Percentiles rank a stretch among this genome's conserved stretches.
These are phyloP conservation scores for Telmatochromis brachygnathus DNA, from an alignment of 2,113 vertebrate species.

Conservation along the genomic window DNA sequence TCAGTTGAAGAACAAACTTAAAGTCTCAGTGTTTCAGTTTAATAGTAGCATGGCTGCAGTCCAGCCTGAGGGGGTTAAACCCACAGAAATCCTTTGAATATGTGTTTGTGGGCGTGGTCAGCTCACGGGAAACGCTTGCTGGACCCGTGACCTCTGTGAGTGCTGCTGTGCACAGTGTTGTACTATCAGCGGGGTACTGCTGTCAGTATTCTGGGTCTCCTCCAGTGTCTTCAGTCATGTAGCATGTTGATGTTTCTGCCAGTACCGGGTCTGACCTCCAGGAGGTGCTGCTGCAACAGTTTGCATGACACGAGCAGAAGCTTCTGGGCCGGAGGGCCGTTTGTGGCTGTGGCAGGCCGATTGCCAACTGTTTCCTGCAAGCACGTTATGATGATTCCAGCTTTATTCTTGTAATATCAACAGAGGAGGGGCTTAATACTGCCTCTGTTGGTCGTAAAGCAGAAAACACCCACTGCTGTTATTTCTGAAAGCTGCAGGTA, in stretches of 20 bases:
- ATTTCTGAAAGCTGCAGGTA: not conserved
- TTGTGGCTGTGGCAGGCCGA: not conserved
- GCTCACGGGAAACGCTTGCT: not conserved
- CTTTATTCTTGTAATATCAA: not conserved
- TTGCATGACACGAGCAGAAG: constrained; percentile 36
- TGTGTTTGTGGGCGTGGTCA: not conserved
- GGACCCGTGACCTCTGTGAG: constrained; percentile 43
- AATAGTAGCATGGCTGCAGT: not conserved
- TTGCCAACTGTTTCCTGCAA: not conserved
- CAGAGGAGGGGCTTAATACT: not conserved
- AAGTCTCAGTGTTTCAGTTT: constrained; percentile 1
- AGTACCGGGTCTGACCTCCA: constrained; percentile 33
- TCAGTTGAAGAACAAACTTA: not conserved
- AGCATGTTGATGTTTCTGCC: constrained; percentile 51
- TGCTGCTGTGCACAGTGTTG: constrained; percentile 41
- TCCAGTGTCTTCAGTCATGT: constrained; percentile 39
- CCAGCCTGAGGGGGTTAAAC: not conserved
- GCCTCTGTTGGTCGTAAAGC: not conserved
- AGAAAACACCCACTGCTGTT: not conserved
- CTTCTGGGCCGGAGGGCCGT: not conserved
- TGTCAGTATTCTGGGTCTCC: constrained; percentile 28
- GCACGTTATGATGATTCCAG: not conserved
- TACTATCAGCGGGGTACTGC: not conserved
- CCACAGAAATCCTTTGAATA: not conserved
- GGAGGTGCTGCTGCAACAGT: constrained; percentile 36